These are phyloP conservation scores for Mesembrinibis cayennensis DNA, from an alignment of 2,113 vertebrate genomes.

Conservation along the genomic window DNA sequence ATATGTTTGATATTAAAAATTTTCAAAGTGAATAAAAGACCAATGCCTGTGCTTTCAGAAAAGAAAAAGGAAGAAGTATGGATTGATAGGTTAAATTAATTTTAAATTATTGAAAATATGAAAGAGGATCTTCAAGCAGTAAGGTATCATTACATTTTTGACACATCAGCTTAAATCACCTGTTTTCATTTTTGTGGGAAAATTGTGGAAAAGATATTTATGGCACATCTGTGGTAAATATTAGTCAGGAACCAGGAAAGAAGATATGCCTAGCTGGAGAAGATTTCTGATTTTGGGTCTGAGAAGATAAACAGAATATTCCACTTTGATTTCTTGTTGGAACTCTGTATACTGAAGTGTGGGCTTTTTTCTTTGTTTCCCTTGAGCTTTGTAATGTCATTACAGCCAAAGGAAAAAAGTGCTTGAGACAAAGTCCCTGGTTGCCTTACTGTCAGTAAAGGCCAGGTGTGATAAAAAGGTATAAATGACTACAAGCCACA, in stretches of 20 bases:
- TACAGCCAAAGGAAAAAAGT: not conserved
- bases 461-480: not conserved
- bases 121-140: not conserved
- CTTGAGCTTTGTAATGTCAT: not conserved
- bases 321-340: not conserved
- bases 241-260: not conserved
- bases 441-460: not conserved
- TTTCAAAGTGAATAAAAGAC: not conserved
- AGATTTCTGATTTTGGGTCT: not conserved
- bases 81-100: not conserved
- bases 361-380: not conserved
- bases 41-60: not conserved
- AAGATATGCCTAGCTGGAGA: not conserved
- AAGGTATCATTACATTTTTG: not conserved
- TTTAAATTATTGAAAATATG: not conserved
- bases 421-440: not conserved
- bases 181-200: not conserved
- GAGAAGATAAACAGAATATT: not conserved
- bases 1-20: conserved; percentile 42
- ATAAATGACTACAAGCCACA: not conserved
- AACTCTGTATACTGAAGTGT: not conserved
- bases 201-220: not conserved
- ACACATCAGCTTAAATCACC: not conserved
- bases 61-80: not conserved
- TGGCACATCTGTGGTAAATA: not conserved